A percentile compares a stretch with the other conserved stretches of the same genome.
These are phyloP conservation scores for Xyrichtys novacula DNA, from an alignment of 2,797 vertebrate genomes.

Conservation along the genomic window DNA sequence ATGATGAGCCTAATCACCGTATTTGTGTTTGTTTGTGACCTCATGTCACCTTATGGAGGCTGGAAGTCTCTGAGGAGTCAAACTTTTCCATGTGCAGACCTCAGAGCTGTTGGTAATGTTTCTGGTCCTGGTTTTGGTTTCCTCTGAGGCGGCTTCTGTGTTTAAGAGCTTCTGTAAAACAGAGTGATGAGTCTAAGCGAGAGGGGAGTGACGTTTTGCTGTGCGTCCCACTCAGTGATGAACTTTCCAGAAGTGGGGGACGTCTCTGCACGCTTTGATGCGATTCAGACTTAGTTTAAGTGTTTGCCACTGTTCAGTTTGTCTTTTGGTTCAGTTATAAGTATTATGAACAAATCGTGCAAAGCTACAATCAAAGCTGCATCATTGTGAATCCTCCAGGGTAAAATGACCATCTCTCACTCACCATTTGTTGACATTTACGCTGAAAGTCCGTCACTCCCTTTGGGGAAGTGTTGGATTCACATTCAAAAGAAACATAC, in stretches of 20 bases:
- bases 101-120: not conserved
- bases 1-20: not conserved
- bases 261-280: not conserved
- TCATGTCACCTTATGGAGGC: not conserved
- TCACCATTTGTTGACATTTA: not conserved
- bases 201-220: not conserved
- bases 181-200: constrained; percentile 20
- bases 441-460: not conserved
- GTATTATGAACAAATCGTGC: no score
- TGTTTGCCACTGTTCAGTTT: not conserved
- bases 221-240: constrained; percentile 17
- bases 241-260: constrained; percentile 37
- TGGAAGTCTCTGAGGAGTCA: constrained; percentile 2
- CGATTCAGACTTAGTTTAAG: constrained; percentile 6
- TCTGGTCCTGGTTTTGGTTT: constrained; percentile 6
- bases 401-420: not conserved
- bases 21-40: constrained; percentile 10
- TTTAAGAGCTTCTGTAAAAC: constrained; percentile 25
- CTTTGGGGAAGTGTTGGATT: not conserved
- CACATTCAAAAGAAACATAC: constrained; percentile 21
- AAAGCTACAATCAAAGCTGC: no score
- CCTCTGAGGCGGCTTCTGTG: not conserved
- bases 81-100: not conserved
- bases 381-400: no score
- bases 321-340: not conserved